phyloP scores from a whole-genome alignment of 2,888 invertebrate genomes.

The Hermodice carunculata region DNA sequence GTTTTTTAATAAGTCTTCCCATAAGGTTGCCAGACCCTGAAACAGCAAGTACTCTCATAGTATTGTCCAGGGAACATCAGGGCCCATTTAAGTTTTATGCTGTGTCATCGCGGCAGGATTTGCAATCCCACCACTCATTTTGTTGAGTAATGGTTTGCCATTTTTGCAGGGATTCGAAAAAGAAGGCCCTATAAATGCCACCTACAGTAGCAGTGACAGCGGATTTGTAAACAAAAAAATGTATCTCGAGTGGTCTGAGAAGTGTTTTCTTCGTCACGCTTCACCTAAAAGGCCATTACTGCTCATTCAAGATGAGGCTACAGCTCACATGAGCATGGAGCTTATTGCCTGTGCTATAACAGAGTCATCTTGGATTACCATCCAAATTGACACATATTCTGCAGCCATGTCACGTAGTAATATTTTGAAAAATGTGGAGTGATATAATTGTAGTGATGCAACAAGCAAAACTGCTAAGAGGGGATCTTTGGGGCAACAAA shows the following conservation, averaged over 20 bases:
- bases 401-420: conserved; percentile 9
- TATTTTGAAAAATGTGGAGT: conserved; percentile 10
- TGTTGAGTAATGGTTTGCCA: conserved; percentile 14
- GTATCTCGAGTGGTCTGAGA: conserved; percentile 16
- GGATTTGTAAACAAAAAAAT: conserved; percentile 14
- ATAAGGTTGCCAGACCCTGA: neutral
- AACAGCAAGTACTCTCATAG: conserved; percentile 11
- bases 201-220: conserved; percentile 2
- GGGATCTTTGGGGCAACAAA: conserved; percentile 10
- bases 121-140: conserved; percentile 4
- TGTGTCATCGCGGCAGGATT: conserved; percentile 1
- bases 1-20: conserved; percentile 8
- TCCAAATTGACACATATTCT: conserved; percentile 14
- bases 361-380: conserved; percentile 2
- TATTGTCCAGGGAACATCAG: neutral
- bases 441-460: conserved; percentile 9
- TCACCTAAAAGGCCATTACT: conserved; percentile 5
- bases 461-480: conserved; percentile 15
- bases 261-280: conserved; percentile 11
- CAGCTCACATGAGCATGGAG: conserved; percentile 8
- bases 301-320: conserved; percentile 11
- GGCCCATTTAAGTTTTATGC: conserved; percentile 6
- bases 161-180: neutral
- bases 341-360: conserved; percentile 14
- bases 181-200: conserved; percentile 10